These are phyloP conservation scores for Podiceps cristatus DNA, from an alignment of 2,113 vertebrate genomes.

Conservation along the genomic window DNA sequence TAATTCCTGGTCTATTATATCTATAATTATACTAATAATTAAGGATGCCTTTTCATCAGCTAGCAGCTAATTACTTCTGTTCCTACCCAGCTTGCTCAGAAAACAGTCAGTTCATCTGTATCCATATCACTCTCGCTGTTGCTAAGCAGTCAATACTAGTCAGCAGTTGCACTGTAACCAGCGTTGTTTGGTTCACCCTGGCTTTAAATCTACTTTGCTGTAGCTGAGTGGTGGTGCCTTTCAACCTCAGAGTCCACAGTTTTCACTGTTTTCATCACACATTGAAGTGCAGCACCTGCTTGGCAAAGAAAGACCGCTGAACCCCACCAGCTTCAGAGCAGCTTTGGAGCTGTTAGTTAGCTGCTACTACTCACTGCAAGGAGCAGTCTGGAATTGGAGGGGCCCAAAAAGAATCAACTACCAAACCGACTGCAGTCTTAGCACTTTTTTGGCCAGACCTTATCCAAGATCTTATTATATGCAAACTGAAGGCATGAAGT, in stretches of 20 bases:
- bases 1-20: slow-evolving; percentile 66
- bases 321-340: not conserved
- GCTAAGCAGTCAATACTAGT: slow-evolving; percentile 49
- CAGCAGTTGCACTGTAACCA: not conserved
- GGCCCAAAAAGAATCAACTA: not conserved
- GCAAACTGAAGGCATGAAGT: not conserved
- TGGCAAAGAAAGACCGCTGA: not conserved
- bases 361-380: not conserved
- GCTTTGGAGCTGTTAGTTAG: not conserved
- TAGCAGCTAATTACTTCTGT: slow-evolving; percentile 65
- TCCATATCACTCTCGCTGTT: slow-evolving; percentile 38
- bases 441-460: not conserved
- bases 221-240: not conserved
- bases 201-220: not conserved
- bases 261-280: not conserved
- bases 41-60: slow-evolving; percentile 69
- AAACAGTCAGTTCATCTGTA: slow-evolving; percentile 64
- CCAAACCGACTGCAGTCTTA: not conserved
- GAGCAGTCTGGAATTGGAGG: not conserved
- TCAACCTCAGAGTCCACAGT: not conserved
- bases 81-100: slow-evolving; percentile 63
- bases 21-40: slow-evolving; percentile 70
- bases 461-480: not conserved
- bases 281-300: not conserved
- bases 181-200: not conserved